Percentiles rank a stretch among this genome's conserved stretches.
Conservation (phyloP, 2,113 vertebrate genomes). For the Heterotis niloticus region DNA sequence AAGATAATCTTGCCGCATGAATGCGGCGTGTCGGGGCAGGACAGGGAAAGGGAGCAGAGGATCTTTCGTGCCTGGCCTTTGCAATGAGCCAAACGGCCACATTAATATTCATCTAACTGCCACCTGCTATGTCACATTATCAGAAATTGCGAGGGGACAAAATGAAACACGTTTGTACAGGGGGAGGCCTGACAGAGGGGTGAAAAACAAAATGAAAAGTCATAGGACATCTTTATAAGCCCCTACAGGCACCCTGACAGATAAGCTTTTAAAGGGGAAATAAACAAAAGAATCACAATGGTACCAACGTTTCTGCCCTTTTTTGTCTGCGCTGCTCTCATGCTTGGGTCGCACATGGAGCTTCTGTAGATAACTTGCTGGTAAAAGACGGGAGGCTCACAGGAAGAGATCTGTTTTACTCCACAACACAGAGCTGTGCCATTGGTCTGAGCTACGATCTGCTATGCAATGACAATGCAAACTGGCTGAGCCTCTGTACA, state of each 20-base stretch:
- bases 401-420: neutral
- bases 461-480: neutral
- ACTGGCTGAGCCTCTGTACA: neutral
- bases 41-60: slow-evolving; percentile 34
- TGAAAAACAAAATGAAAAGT: slow-evolving; percentile 19
- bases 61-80: slow-evolving; percentile 52
- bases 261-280: slow-evolving; percentile 47
- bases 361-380: too few species aligned
- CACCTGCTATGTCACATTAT: slow-evolving; percentile 45
- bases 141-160: slow-evolving; percentile 30
- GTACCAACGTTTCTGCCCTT: too few species aligned
- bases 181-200: slow-evolving; percentile 18
- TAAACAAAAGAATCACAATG: neutral
- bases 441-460: neutral
- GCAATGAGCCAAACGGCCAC: slow-evolving; percentile 38
- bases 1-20: slow-evolving; percentile 5
- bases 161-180: neutral
- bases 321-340: too few species aligned
- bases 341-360: too few species aligned
- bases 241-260: slow-evolving; percentile 40
- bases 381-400: neutral
- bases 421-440: neutral
- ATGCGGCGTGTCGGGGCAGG: neutral
- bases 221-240: slow-evolving; percentile 35
- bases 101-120: slow-evolving; percentile 63